Percentiles rank a stretch among this genome's conserved stretches.
Conservation (phyloP, 2,113 vertebrate genomes). For the Alligator mississippiensis region DNA sequence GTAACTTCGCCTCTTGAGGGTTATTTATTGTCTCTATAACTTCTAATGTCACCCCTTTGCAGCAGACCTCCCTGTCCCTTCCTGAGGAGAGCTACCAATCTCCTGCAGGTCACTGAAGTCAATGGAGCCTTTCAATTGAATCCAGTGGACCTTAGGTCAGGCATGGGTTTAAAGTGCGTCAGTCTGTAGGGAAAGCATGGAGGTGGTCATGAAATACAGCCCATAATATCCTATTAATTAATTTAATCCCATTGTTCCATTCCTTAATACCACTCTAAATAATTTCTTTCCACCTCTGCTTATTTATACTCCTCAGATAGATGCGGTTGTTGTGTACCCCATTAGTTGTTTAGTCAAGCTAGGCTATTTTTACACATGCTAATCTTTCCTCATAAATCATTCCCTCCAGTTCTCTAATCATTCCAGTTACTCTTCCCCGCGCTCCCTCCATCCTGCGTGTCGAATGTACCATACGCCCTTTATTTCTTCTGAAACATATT, state of each 20-base stretch:
- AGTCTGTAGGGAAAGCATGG: background rate
- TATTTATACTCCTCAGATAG: slow-evolving; percentile 34
- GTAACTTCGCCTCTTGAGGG: background rate
- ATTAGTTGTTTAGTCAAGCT: background rate
- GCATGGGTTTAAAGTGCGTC: background rate
- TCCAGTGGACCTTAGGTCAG: background rate
- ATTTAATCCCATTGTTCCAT: background rate
- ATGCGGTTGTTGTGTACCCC: slow-evolving; percentile 29
- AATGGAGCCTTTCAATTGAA: background rate
- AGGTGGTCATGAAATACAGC: background rate
- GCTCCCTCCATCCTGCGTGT: slow-evolving; percentile 4
- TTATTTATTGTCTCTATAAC: background rate
- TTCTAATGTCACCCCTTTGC: background rate
- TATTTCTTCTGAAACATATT: background rate
- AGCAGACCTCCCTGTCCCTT: no score
- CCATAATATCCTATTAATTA: background rate
- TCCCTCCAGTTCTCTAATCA: slow-evolving; percentile 18
- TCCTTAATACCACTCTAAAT: background rate
- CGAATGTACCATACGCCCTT: background rate
- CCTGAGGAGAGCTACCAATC: background rate
- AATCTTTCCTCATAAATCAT: slow-evolving; percentile 60
- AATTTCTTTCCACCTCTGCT: slow-evolving; percentile 46
- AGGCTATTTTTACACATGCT: slow-evolving; percentile 44
- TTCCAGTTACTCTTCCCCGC: fast-evolving
- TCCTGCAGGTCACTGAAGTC: background rate